A percentile compares a stretch with the other conserved stretches of the same genome.
phyloP scores from a whole-genome alignment of 1,140 invertebrate genomes.

The Drosophila arizonae region DNA sequence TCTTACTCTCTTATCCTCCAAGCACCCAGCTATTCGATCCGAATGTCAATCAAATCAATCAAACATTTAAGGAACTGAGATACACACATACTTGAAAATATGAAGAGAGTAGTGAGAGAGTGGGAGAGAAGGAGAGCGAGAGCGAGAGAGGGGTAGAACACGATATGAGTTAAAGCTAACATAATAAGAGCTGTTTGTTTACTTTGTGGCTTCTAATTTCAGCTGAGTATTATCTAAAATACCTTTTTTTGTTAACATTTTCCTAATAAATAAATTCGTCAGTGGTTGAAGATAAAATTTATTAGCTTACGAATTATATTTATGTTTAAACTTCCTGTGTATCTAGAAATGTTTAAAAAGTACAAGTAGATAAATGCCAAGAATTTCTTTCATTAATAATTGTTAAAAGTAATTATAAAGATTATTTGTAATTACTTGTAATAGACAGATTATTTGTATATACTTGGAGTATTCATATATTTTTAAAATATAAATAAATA shows the following conservation, averaged over 20 bases:
- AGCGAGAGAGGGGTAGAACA: not conserved
- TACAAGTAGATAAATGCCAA: no score
- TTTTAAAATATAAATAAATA: no score
- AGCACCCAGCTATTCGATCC: not conserved
- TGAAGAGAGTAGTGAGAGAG: not conserved
- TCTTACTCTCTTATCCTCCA: not conserved
- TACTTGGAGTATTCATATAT: no score
- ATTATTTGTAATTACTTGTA: no score
- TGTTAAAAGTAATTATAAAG: no score
- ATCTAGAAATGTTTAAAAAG: no score
- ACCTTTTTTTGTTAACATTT: not conserved
- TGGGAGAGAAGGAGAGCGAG: not conserved
- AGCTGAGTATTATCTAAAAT: not conserved
- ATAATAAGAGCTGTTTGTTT: not conserved
- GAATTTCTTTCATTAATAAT: no score
- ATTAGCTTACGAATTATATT: no score
- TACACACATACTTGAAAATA: not conserved
- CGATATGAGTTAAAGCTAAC: no score
- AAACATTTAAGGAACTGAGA: conserved; percentile 1
- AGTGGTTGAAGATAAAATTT: no score
- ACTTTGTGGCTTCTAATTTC: not conserved
- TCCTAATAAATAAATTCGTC: not conserved
- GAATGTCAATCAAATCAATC: conserved; percentile 24
- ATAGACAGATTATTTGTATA: no score
- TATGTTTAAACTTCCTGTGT: no score